Conservation (phyloP, 2,888 invertebrate genomes). For the Polia nebulosa region DNA sequence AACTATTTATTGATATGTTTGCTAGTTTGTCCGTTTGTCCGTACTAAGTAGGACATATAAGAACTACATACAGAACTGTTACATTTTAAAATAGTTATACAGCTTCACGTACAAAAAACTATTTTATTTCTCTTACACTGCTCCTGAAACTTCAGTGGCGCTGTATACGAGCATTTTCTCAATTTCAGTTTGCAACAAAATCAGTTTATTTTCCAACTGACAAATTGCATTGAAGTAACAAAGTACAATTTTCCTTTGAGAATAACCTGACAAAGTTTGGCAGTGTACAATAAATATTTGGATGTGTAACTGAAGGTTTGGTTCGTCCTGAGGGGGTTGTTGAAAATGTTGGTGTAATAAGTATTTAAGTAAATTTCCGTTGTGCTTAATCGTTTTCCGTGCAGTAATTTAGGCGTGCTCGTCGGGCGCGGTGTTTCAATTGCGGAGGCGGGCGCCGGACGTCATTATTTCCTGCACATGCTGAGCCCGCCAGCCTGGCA, state of each 20-base stretch:
- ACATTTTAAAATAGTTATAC: constrained; percentile 53
- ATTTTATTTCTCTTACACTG: constrained; percentile 75
- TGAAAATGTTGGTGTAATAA: constrained; percentile 72
- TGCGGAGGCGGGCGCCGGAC: constrained; percentile 80
- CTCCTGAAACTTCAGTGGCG: constrained; percentile 79
- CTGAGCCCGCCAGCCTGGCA: constrained; percentile 51
- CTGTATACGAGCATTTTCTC: constrained; percentile 84
- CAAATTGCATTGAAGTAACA: constrained; percentile 87
- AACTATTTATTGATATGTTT: not conserved
- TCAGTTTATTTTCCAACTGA: constrained; percentile 88
- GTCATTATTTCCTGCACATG: constrained; percentile 84
- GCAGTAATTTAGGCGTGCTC: constrained; percentile 78
- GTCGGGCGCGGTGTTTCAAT: constrained; percentile 79
- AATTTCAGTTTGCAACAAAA: constrained; percentile 89
- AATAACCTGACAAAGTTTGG: constrained; percentile 81
- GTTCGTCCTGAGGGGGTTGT: constrained; percentile 19
- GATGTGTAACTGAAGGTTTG: constrained; percentile 35
- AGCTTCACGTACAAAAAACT: constrained; percentile 73
- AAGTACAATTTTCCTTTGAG: constrained; percentile 84
- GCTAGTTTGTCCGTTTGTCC: not conserved
- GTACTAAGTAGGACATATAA: constrained; percentile 25
- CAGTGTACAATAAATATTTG: constrained; percentile 70
- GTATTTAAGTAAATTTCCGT: constrained; percentile 79
- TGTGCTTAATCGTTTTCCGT: constrained; percentile 79
- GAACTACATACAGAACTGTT: constrained; percentile 31